A percentile compares a stretch with the other conserved stretches of the same genome.
phyloP scores from a whole-genome alignment of 2,797 vertebrate species.

The Pachyuromys duprasi region DNA sequence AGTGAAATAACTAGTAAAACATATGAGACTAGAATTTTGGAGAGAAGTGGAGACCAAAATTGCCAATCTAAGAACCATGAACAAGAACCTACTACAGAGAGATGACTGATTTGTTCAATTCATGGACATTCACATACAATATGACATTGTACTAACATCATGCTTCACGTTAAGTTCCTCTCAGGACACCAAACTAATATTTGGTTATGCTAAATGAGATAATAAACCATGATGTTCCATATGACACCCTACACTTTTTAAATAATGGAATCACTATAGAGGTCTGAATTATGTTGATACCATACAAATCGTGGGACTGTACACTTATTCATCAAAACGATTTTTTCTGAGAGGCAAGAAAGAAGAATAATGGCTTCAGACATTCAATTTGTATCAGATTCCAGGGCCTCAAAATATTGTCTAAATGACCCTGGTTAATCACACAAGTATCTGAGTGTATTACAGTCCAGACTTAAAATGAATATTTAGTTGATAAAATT shows the following conservation, averaged over 20 bases:
- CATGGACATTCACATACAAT: not conserved
- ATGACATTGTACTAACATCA: not conserved
- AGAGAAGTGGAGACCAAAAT: not conserved
- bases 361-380: not conserved
- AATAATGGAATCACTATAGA: not conserved
- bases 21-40: not conserved
- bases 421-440: not conserved
- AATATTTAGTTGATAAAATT: not conserved
- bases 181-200: not conserved
- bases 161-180: not conserved
- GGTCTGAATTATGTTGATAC: not conserved
- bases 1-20: not conserved
- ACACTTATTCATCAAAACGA: not conserved
- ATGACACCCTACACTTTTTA: rapidly evolving
- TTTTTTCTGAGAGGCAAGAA: not conserved
- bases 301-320: not conserved
- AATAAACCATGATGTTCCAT: not conserved
- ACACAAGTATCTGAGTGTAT: not conserved
- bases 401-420: not conserved
- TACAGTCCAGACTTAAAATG: not conserved
- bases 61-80: not conserved
- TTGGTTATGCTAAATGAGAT: not conserved
- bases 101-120: rapidly evolving
- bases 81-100: not conserved
- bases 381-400: not conserved